Base-by-base conservation (phyloP, 2,113 vertebrate species). In the Phyllopteryx taeniolatus region DNA sequence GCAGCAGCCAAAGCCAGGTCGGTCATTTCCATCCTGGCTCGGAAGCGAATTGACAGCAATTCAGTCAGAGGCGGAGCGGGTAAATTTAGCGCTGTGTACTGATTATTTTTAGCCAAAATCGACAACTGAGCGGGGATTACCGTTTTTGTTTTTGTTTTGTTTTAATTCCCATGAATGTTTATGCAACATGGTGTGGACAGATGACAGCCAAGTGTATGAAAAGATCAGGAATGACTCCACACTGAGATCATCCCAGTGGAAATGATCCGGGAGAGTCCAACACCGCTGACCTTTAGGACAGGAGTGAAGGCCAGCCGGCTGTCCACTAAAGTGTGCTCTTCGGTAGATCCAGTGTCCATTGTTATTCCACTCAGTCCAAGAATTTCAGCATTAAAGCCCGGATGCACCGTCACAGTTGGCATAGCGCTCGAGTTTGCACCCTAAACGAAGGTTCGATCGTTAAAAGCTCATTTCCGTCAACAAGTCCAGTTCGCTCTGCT, bases 41-140 rank as follows among this genome's bases (percentile, higher is more conserved):
- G 73, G 80, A 83, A 85, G 75, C 76, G 77, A 84, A 87, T 90
- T 88, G 87, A 64, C 64, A 79, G 80, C 75, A 62, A 72, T 82
- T 81, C 84, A 57, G 78, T 88, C 72, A 2, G 46, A 80, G 71
- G 74, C 70, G 43, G 72, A 72, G 33, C 4, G 66, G 86, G 84
- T 89, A 89, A 76, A 87, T 90, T 86, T 88, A 89, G 86, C 66
- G 53, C 62, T 14, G 51, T 43, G 46, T 78, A 67, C 60, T 2
- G 70, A 65, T 61, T 90, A 88, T 88, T 87, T 85, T 83, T 87
- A 85, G 83, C 22, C 47, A 68, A 72, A 56, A 60, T 68, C 73
- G 80, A 76, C 68, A 84, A 76, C 46, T 13, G 56, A 82, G 80
- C 11, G 27, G 75, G 84, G 80, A 87, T 82, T 84, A 83, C 85